Evolutionary conservation across 2,113 vertebrate species (phyloP), one percentile per base, ranked within the genome.

Genomic region (Caranx melampygus): DNA sequence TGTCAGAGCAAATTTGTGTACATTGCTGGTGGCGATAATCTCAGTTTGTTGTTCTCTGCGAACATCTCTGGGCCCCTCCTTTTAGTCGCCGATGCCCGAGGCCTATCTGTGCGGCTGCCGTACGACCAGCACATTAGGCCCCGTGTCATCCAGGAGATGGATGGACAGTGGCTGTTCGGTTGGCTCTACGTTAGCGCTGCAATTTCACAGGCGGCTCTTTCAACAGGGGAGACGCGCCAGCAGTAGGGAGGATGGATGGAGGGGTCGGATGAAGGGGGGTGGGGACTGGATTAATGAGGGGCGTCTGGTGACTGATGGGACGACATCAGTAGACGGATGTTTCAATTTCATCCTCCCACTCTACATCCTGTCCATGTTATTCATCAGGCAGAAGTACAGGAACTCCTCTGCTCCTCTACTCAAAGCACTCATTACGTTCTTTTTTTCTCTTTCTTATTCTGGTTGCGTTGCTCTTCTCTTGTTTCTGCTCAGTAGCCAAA

Each of bases 271-370:
- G 76, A 74, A 47, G 69, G 77, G n/a, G 69, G 86, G 16, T 51
- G 61, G 83, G 44, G 75, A 45, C 58, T 69, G 76, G 89, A 93
- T 91, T 92, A 92, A 93, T 93, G 90, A 84, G 82, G 87, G 86
- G 80, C 55, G 76, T 83, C 86, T 82, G 78, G 58, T 93, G 92
- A 94, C 76, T 81, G 92, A 94, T 93, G 91, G 81, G 82, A 59
- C 57, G 52, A 89, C 90, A 92, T 86, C 88, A 81, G 72, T 40
- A 84, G 82, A 92, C 42, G 91, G 83, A 83, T 91, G 89, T 92
- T 94, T 93, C 91, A 92, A 87, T 94, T 92, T 85, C 81, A 88
- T 75, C 75, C 83, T 84, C 83, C 86, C 79, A 71, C 84, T 92
- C 80, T 72, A 85, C 82, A 85, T 92, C 78, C 78, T 87, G 72